These are phyloP conservation scores for Phocides pigmalion DNA, from an alignment of 1,140 invertebrate species.

Conservation along the genomic window DNA sequence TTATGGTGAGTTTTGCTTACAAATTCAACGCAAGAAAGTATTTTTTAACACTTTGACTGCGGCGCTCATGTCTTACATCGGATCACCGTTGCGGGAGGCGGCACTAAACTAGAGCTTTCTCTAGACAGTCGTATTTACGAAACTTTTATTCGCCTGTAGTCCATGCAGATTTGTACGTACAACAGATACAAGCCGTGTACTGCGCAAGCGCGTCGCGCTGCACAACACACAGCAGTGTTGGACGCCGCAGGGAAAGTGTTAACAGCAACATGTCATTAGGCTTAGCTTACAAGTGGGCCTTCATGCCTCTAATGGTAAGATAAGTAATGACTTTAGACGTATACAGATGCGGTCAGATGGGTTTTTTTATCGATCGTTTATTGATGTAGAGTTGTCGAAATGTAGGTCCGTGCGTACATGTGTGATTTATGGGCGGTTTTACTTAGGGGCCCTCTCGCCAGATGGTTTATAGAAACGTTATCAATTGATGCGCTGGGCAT, in stretches of 20 bases:
- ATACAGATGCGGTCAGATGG: slow-evolving; percentile 48
- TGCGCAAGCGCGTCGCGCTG: too few species aligned
- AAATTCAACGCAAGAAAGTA: slow-evolving; percentile 33
- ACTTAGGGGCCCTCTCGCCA: slow-evolving; percentile 27
- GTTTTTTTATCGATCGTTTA: slow-evolving; percentile 58
- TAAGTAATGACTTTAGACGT: slow-evolving; percentile 62
- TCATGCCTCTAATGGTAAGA: slow-evolving; percentile 61
- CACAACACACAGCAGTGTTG: too few species aligned
- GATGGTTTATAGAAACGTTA: slow-evolving; percentile 24
- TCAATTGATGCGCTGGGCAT: slow-evolving; percentile 27
- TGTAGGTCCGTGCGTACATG: slow-evolving; percentile 46
- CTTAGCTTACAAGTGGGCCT: slow-evolving; percentile 52
- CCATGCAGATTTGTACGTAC: too few species aligned
- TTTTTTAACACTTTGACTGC: too few species aligned
- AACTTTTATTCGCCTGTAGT: too few species aligned
- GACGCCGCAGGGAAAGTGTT: too few species aligned
- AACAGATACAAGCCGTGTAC: too few species aligned
- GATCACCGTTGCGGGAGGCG: too few species aligned
- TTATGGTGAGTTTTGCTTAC: slow-evolving; percentile 59
- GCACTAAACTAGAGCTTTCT: too few species aligned
- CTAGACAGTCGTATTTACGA: too few species aligned
- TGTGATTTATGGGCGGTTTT: slow-evolving; percentile 47
- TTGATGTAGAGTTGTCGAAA: slow-evolving; percentile 50
- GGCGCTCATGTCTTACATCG: too few species aligned
- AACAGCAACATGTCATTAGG: slow-evolving; percentile 57